phyloP scores from a whole-genome alignment of 2,113 vertebrate species.

The Machaerirhynchus nigripectus region DNA sequence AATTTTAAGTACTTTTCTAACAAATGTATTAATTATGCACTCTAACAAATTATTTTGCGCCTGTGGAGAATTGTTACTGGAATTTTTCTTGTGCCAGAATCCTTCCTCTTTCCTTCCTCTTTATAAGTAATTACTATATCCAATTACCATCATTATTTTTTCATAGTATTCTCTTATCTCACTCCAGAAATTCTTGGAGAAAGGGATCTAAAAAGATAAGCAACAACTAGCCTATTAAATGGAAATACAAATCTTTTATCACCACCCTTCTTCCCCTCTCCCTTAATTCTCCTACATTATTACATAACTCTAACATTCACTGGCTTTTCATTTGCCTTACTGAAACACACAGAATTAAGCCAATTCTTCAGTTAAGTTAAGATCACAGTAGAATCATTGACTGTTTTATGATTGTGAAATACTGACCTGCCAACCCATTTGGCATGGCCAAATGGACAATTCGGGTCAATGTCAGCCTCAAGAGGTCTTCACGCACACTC shows the following conservation, averaged over 20 bases:
- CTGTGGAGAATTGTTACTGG: slow-evolving; percentile 59
- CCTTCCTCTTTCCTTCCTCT: neutral
- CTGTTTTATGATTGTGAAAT: neutral
- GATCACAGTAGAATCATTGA: neutral
- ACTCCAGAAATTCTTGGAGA: neutral
- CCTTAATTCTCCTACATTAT: neutral
- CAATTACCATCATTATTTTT: neutral
- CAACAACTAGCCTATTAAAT: neutral
- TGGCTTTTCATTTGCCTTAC: neutral
- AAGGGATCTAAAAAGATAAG: neutral
- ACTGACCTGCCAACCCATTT: neutral
- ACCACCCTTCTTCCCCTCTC: rapidly evolving
- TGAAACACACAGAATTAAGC: neutral
- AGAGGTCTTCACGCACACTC: rapidly evolving
- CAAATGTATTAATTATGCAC: slow-evolving; percentile 77
- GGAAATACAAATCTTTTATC: neutral
- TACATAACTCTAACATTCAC: neutral
- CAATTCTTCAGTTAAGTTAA: neutral
- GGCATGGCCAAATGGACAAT: rapidly evolving
- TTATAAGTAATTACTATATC: slow-evolving; percentile 29
- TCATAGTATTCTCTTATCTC: neutral
- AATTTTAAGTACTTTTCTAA: slow-evolving; percentile 73
- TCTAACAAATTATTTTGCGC: slow-evolving; percentile 73
- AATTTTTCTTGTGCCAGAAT: slow-evolving; percentile 51
- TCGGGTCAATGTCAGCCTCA: neutral